A percentile compares a stretch with the other conserved stretches of the same genome.
Evolutionary conservation across 1,140 invertebrate genomes (phyloP).

Genomic region (Dinoponera quadriceps): DNA sequence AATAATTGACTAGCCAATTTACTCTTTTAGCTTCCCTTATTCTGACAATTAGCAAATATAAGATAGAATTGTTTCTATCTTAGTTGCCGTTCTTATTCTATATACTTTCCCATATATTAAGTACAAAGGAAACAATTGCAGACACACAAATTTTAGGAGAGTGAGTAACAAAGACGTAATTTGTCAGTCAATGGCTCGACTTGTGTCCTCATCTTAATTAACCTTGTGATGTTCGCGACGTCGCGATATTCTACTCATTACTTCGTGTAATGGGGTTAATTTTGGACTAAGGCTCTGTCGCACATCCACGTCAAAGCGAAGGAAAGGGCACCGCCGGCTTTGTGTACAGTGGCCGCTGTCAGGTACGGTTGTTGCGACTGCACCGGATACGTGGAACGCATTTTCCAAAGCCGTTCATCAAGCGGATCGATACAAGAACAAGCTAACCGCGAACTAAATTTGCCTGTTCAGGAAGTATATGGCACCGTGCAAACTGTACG

Average conservation of each 20-base stretch:
- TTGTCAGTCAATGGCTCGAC: not conserved
- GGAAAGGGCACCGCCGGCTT: slow-evolving; percentile 30
- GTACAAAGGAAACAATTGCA: not conserved
- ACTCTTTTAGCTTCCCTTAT: no score
- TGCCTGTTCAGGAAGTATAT: not conserved
- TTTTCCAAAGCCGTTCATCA: slow-evolving; percentile 20
- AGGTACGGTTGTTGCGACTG: slow-evolving; percentile 16
- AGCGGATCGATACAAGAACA: not conserved
- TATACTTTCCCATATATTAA: not conserved
- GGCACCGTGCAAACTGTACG: not conserved
- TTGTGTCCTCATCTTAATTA: slow-evolving; percentile 11
- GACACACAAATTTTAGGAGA: not conserved
- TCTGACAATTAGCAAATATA: no score
- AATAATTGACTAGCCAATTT: no score
- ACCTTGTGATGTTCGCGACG: slow-evolving; percentile 61
- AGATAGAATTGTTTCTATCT: not conserved
- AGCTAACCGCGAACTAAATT: not conserved
- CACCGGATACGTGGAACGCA: slow-evolving; percentile 14
- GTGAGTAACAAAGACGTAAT: not conserved
- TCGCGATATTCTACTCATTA: slow-evolving; percentile 41
- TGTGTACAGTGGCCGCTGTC: slow-evolving; percentile 18
- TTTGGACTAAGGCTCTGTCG: slow-evolving; percentile 62
- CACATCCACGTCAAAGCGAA: slow-evolving; percentile 42
- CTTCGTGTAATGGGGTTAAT: slow-evolving; percentile 63
- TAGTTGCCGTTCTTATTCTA: not conserved